Evolutionary conservation across 2,888 invertebrate species (phyloP).

Genomic region (Eudasyphora cyanicolor): DNA sequence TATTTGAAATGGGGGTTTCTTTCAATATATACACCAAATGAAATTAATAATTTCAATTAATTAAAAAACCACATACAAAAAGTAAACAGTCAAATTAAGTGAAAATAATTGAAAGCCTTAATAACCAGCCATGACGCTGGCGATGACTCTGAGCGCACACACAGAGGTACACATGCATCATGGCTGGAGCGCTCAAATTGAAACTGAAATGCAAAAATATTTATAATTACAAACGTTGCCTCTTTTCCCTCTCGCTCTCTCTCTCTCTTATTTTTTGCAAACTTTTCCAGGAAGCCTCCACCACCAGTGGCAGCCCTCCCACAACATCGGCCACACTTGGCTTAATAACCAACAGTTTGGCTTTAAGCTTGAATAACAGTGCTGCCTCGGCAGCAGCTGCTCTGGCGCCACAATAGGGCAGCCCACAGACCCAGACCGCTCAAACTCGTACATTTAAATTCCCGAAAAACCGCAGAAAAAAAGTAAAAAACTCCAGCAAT

Average conservation of each 20-base stretch:
- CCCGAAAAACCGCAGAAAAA: slow-evolving; percentile 39
- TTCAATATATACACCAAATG: slow-evolving; percentile 15
- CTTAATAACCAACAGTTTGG: slow-evolving; percentile 76
- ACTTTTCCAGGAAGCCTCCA: slow-evolving; percentile 66
- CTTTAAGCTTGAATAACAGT: slow-evolving; percentile 75
- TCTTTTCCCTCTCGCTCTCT: neutral
- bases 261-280: neutral
- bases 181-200: slow-evolving; percentile 48
- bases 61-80: slow-evolving; percentile 54
- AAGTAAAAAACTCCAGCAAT: slow-evolving; percentile 27
- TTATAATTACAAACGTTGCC: slow-evolving; percentile 62
- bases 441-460: slow-evolving; percentile 31
- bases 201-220: slow-evolving; percentile 65
- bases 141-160: slow-evolving; percentile 13
- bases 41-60: slow-evolving; percentile 62
- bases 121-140: slow-evolving; percentile 34
- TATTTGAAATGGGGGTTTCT: slow-evolving; percentile 2
- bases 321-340: slow-evolving; percentile 68
- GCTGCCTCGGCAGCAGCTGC: slow-evolving; percentile 65
- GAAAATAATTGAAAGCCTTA: slow-evolving; percentile 65
- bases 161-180: no score
- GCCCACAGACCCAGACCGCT: slow-evolving; percentile 22
- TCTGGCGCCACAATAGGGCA: slow-evolving; percentile 61
- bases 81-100: slow-evolving; percentile 62
- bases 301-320: slow-evolving; percentile 68